Evolutionary conservation across 1,140 invertebrate genomes (phyloP), one percentile per base, ranked within the genome.

Genomic region (Solen grandis): DNA sequence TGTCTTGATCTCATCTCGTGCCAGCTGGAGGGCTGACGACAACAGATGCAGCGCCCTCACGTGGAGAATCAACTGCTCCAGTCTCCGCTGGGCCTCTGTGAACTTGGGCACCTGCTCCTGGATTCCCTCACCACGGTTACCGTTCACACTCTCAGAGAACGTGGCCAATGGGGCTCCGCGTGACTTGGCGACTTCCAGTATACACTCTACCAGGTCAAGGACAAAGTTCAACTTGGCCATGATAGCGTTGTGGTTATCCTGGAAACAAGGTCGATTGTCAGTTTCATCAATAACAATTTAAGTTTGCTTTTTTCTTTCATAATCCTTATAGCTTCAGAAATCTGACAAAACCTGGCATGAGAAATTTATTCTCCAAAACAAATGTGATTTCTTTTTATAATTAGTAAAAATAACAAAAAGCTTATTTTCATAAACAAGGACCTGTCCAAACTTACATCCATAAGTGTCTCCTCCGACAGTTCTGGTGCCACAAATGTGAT

Each of bases 171-270:
- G 96, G n/a, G 95, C 95, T 31, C 95, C 94, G 76, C 96, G 93
- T 13, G 94, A 94, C 83, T 95, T 94, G 0, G 97, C 97, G 41
- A 99, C 94, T 74, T 98, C 97, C 73, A 97, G 94, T 36, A 99
- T 96, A 88, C 97, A 98, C 84, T 97, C 96, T 63, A 97, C 96
- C 19, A 99, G 92, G 19, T 97, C 96, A 46, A 97, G 92, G 19
- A 98, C 96, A 93, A 98, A 99, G 89, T 97, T 97, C 50, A 99
- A 93, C 91, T 99, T 99, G 0, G 97, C 96, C 83, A 99, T 92
- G 5, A 96, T 97, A 90, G 98, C 97, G 92, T 97, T 98, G 92
- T 99, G 98, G 89, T 97, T 97, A 75, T 96, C 95, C 94, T 95
- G 89, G 8, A 93, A 90, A 68, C 70, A 77, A 78, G 59, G 33